Evolutionary conservation across 2,888 invertebrate genomes (phyloP), one percentile per base, ranked within the genome.

Genomic region (Sphaerophoria taeniata): DNA sequence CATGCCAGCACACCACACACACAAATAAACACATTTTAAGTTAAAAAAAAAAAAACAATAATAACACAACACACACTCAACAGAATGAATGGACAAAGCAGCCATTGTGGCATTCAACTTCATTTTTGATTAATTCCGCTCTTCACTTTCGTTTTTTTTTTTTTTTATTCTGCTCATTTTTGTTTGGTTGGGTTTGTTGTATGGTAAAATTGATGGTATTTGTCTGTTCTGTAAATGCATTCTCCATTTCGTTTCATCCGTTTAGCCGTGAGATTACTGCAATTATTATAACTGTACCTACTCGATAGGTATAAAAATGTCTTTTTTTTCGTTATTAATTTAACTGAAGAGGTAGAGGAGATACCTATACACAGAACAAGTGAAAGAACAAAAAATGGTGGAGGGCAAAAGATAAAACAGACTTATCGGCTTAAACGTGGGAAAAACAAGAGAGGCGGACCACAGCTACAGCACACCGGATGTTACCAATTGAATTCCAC

Each of bases 401-500:
- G 67, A 75, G 75, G 47, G 43, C 49, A 70, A 12, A 70, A 81
- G 39, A 73, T 60, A 75, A 56, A 60, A 60, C 7, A 47, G 45
- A 63, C 51, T 61, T 76, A 61, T 34, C 34, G 65, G 33, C 14
- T 24, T 24, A 24, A 24, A 24, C 24, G 2, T 53, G 43, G 47
- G 47, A 76, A 65, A 67, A 58, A 73, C 24, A 24, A 2, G 24
- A 73, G 63, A 76, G 73, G 72, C 76, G 72, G 63, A 76, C 75
- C 80, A 69, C 58, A 58, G 3, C 39, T 24, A 24, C 24, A 39
- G 51, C 43, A 70, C 51, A 85, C 85, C 85, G 85, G 85, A 85
- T 85, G 85, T 77, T 85, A 85, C 85, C 85, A 85, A 85, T 85
- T 85, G 85, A 81, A 85, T 81, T 85, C 85, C 53, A 85, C 85